Evolutionary conservation across 2,113 vertebrate species (phyloP).

Genomic region (Chamaea fasciata): DNA sequence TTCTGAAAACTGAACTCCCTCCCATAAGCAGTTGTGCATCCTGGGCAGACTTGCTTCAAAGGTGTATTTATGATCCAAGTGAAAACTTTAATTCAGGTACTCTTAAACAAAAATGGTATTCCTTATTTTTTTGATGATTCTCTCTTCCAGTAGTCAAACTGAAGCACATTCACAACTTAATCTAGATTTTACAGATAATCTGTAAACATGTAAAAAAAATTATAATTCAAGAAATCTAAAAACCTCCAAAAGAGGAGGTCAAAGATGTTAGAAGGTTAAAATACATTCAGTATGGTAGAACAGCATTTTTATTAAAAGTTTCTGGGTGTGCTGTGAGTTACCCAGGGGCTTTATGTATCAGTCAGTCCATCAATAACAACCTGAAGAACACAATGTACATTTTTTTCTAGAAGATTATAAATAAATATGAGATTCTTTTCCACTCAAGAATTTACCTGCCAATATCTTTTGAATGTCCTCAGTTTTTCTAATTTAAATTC

Average conservation of each 20-base stretch:
- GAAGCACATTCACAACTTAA: background rate
- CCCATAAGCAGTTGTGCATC: background rate
- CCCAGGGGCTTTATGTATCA: background rate
- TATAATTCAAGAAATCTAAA: background rate
- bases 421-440: slow-evolving; percentile 1
- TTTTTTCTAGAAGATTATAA: slow-evolving; percentile 16
- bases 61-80: background rate
- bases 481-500: slow-evolving; percentile 49
- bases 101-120: background rate
- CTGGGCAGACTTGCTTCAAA: background rate
- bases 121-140: background rate
- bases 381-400: background rate
- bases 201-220: background rate
- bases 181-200: background rate
- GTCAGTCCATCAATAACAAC: background rate
- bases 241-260: background rate
- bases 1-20: background rate
- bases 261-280: background rate
- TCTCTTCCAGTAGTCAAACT: background rate
- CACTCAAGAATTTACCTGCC: slow-evolving; percentile 1
- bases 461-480: slow-evolving; percentile 19
- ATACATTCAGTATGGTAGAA: background rate
- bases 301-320: background rate
- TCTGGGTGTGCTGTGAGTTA: background rate
- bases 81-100: background rate